Conservation (phyloP, 2,113 vertebrate species). For the Callipepla squamata region DNA sequence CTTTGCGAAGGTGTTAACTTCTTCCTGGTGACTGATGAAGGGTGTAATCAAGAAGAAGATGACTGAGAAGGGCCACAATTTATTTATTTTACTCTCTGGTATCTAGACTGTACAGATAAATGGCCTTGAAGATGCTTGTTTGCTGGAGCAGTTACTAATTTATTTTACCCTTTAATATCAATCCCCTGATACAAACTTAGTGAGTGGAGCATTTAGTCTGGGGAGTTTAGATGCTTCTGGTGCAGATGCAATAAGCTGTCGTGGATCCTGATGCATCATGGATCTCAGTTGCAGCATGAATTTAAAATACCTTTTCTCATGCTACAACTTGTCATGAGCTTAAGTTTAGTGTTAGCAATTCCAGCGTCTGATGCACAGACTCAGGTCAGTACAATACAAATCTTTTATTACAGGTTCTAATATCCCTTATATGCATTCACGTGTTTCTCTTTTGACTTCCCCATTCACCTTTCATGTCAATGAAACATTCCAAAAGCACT, state of each 20-base stretch:
- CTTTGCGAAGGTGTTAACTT: neutral
- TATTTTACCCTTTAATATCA: neutral
- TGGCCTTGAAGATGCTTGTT: neutral
- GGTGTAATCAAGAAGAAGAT: neutral
- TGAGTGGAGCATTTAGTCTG: neutral
- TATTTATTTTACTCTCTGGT: neutral
- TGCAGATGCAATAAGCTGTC: neutral
- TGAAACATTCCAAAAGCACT: no score
- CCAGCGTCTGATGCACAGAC: no score
- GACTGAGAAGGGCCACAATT: neutral
- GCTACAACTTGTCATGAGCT: neutral
- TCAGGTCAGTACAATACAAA: no score
- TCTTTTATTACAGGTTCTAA: no score
- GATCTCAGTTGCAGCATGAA: neutral
- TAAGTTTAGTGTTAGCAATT: neutral
- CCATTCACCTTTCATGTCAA: no score
- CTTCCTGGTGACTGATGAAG: neutral
- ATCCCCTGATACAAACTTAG: neutral
- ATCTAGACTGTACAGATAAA: neutral
- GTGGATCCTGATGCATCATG: neutral
- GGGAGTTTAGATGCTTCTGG: neutral
- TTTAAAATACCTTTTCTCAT: neutral
- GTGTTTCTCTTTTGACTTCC: no score
- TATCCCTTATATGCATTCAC: no score
- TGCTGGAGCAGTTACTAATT: neutral